Evolutionary conservation across 2,888 invertebrate genomes (phyloP), one percentile per base, ranked within the genome.

Genomic region (Drosophila formosana): DNA sequence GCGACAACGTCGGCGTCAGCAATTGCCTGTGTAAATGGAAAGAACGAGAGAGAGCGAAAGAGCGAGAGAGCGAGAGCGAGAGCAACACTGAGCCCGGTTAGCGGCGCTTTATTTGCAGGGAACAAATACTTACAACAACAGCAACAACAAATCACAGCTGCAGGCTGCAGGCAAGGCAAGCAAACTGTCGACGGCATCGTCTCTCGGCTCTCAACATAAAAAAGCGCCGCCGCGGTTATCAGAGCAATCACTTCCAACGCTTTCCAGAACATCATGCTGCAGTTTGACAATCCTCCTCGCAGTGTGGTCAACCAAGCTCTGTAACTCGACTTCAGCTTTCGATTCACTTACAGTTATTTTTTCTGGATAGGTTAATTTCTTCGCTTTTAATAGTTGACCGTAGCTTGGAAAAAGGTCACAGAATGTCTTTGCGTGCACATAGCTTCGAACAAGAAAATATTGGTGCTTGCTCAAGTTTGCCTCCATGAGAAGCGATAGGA

Each of bases 31-130:
- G 43, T 43, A 49, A 34, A 7, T 41, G 30, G 18, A 13, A 45
- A 11, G 43, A 8, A 28, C 18, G 34, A 46, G 30, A 30, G 32
- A 37, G 53, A 18, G 18, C 18, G 18, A 18, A 18, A 8, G 18
- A 2, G 34, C 9, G 30, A 49, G 37, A 23, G 25, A 25, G 32
- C 13, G 28, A 23, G 58, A 63, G 63, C 26, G 45, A 32, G 47
- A 30, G 55, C 30, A 3, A 3, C 37, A 13, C 11, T 11, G 56
- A 62, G 30, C 8, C 3, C 34, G 55, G 66, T 46, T 52, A 66
- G 60, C 66, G 52, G 51, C 65, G 88, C 67, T 72, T 72, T 77
- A 65, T 89, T 83, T 83, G 89, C 79, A 84, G 69, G 68, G 89
- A 88, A 89, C 86, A 87, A 81, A 84, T 66, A 89, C 71, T 46